These are phyloP conservation scores for Stenurella melanura DNA, from an alignment of 2,888 invertebrate species.

Conservation along the genomic window DNA sequence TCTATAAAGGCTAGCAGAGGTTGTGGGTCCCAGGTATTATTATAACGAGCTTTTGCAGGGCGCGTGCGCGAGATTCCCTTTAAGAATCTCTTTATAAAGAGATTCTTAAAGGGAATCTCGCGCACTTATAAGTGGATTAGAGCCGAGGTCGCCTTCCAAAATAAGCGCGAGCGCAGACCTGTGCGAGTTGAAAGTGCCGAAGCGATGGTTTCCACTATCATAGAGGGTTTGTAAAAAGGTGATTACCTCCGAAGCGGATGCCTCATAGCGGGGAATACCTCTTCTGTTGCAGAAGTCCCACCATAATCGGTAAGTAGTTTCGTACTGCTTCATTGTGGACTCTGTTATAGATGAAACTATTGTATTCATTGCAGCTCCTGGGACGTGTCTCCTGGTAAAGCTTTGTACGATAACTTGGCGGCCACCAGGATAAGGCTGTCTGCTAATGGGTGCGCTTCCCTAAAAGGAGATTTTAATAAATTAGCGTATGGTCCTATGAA, in stretches of 20 bases:
- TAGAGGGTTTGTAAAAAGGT: constrained; percentile 9
- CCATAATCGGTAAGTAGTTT: neutral
- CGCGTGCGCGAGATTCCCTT: no score
- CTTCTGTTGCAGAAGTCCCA: constrained; percentile 7
- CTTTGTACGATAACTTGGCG: constrained; percentile 37
- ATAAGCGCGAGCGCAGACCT: constrained; percentile 10
- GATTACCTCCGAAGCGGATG: neutral
- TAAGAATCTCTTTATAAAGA: no score
- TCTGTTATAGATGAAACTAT: neutral
- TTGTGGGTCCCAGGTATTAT: no score
- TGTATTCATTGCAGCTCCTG: neutral
- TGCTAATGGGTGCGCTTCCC: constrained; percentile 32
- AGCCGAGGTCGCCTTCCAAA: constrained; percentile 4
- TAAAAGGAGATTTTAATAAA: constrained; percentile 38
- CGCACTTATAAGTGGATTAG: no score
- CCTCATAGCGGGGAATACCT: neutral
- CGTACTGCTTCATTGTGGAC: constrained; percentile 7
- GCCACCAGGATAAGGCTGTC: constrained; percentile 47
- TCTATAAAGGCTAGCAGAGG: no score
- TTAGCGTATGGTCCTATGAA: constrained; percentile 28
- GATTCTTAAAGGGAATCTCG: no score
- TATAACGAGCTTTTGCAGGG: no score
- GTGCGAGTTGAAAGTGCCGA: constrained; percentile 12
- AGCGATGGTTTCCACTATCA: neutral
- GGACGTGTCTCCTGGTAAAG: neutral